These are phyloP conservation scores for Axis porcinus DNA, from an alignment of 2,113 vertebrate species.

Conservation along the genomic window DNA sequence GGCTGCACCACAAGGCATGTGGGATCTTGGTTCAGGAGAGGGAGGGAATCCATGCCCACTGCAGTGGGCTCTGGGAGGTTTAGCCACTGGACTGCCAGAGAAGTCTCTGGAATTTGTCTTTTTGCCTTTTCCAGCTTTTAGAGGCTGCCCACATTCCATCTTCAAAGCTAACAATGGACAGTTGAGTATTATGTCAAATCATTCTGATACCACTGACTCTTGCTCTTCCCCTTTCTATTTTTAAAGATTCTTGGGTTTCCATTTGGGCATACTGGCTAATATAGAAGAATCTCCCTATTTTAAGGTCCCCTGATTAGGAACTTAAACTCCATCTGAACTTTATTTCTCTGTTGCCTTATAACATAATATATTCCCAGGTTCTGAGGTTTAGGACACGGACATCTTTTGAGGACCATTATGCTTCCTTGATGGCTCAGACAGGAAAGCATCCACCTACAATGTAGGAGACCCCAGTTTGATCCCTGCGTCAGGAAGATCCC, in stretches of 20 bases:
- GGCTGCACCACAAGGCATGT: fast-evolving
- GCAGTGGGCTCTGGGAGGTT: background rate
- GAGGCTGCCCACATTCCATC: background rate
- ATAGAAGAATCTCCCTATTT: background rate
- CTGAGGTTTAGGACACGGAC: background rate
- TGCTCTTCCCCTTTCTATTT: background rate
- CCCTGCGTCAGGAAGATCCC: background rate
- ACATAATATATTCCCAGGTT: background rate
- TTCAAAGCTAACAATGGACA: background rate
- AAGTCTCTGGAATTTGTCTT: background rate
- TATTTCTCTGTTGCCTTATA: background rate
- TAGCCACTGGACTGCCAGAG: background rate
- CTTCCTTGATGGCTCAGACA: background rate
- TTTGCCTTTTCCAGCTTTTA: background rate
- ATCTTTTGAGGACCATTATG: background rate
- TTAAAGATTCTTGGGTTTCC: background rate
- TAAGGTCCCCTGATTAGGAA: background rate
- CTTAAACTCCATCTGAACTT: background rate
- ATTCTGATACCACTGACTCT: background rate
- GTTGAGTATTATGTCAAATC: background rate
- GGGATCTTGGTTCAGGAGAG: background rate
- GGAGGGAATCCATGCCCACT: background rate
- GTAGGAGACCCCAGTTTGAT: background rate
- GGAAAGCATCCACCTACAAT: background rate
- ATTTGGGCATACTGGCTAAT: background rate